A percentile compares a stretch with the other conserved stretches of the same genome.
phyloP scores from a whole-genome alignment of 2,113 vertebrate species.

The Zosterops japonicus region DNA sequence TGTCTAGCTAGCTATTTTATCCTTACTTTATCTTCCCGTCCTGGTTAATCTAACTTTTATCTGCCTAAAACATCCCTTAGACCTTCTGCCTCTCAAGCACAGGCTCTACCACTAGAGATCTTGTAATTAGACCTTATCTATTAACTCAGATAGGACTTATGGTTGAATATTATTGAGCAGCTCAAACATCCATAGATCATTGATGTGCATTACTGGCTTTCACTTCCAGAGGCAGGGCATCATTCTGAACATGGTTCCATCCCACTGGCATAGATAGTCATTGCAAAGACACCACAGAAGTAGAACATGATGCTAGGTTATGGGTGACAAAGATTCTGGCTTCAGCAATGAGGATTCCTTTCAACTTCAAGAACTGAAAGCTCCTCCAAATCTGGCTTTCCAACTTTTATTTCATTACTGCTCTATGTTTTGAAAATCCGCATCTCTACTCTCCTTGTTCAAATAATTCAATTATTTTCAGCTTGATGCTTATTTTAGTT shows the following conservation, averaged over 20 bases:
- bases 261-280: background rate
- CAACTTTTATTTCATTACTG: background rate
- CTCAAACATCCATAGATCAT: background rate
- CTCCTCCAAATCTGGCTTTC: background rate
- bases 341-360: background rate
- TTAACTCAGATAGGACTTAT: background rate
- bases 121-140: background rate
- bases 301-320: background rate
- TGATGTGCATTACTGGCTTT: background rate
- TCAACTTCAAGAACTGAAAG: background rate
- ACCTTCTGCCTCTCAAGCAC: background rate
- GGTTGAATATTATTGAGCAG: background rate
- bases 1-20: background rate
- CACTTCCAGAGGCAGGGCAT: background rate
- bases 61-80: background rate
- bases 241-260: background rate
- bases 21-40: background rate
- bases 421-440: background rate
- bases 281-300: background rate
- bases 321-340: background rate
- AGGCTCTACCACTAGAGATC: background rate
- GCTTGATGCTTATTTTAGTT: background rate
- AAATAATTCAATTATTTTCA: background rate
- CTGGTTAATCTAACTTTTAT: background rate
- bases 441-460: background rate